Conservation (phyloP, 2,113 vertebrate species). For the Girardinichthys multiradiatus region DNA sequence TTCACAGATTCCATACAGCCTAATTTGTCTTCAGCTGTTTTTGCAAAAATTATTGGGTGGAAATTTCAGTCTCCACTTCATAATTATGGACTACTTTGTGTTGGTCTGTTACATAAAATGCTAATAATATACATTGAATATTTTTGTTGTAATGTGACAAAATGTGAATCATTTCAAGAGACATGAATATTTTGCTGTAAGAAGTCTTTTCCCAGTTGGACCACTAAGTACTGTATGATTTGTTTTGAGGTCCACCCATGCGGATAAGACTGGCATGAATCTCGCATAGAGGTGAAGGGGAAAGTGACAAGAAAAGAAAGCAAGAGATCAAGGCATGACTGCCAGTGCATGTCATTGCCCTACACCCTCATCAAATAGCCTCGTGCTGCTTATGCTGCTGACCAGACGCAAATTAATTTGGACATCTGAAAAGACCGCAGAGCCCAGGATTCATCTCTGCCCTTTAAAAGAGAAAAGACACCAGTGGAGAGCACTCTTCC, state of each 20-base stretch:
- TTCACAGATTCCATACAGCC: not conserved
- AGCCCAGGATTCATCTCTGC: constrained; percentile 69
- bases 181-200: not conserved
- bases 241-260: constrained; percentile 61
- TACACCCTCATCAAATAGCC: constrained; percentile 73
- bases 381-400: constrained; percentile 69
- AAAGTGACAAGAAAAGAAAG: constrained; percentile 70
- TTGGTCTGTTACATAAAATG: not conserved
- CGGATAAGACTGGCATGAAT: constrained; percentile 56
- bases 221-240: constrained; percentile 31
- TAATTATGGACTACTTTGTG: not conserved
- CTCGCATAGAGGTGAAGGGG: constrained; percentile 65
- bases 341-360: constrained; percentile 75
- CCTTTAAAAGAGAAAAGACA: constrained; percentile 76
- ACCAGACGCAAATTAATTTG: constrained; percentile 81
- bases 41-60: too few species aligned
- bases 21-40: too few species aligned
- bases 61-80: not conserved
- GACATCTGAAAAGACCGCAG: constrained; percentile 72
- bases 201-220: constrained; percentile 31
- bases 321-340: constrained; percentile 72
- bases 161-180: not conserved
- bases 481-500: constrained; percentile 68
- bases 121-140: not conserved
- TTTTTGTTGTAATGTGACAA: not conserved